Evolutionary conservation across 2,113 vertebrate genomes (phyloP).

Genomic region (Panthera uncia): DNA sequence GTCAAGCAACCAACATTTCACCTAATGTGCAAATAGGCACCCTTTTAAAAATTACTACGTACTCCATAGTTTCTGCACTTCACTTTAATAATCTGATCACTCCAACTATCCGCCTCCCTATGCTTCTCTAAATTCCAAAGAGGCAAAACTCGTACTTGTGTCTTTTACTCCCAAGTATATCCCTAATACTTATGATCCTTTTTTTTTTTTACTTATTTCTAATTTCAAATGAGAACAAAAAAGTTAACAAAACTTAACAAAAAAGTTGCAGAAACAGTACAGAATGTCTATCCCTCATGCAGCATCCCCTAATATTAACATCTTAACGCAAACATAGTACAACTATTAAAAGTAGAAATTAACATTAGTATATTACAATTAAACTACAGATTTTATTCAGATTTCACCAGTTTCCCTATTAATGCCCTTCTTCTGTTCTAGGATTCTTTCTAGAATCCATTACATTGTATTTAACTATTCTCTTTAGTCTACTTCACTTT

Average conservation of each 20-base stretch:
- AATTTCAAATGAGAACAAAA: neutral
- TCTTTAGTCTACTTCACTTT: neutral
- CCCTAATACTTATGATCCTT: neutral
- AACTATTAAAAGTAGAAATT: neutral
- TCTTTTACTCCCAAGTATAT: neutral
- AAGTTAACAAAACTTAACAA: neutral
- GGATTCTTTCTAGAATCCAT: neutral
- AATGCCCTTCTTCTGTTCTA: neutral
- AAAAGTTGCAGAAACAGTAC: constrained; percentile 20
- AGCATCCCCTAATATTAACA: neutral
- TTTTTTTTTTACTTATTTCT: neutral
- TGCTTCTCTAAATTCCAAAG: neutral
- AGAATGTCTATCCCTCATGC: neutral
- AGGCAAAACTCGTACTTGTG: neutral
- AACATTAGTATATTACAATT: neutral
- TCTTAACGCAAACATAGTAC: neutral
- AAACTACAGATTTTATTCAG: neutral
- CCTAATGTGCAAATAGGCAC: neutral
- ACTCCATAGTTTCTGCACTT: neutral
- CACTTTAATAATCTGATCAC: neutral
- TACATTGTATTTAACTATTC: neutral
- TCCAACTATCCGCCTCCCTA: neutral
- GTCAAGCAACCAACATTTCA: neutral
- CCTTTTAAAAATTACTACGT: neutral
- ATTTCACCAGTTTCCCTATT: neutral